Conservation (phyloP, 2,113 vertebrate genomes). For the Crotalus horridus region DNA sequence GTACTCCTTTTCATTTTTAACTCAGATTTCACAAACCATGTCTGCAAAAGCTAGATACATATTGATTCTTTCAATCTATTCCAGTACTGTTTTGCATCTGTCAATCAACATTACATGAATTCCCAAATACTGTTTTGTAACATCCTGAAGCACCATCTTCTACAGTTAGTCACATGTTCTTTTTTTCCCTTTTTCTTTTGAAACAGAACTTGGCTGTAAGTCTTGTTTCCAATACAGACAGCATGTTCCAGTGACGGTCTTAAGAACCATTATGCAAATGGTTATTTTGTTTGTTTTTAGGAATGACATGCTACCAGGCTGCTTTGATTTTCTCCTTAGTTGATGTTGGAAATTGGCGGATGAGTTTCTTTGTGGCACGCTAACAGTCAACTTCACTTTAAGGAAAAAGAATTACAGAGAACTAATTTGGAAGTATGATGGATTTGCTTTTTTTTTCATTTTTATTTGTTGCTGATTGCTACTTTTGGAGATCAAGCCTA, state of each 20-base stretch:
- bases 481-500: slow-evolving; percentile 9
- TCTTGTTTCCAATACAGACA: neutral
- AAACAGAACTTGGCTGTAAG: neutral
- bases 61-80: neutral
- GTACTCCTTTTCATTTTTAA: neutral
- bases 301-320: neutral
- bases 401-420: neutral
- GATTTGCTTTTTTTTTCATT: slow-evolving; percentile 6
- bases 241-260: neutral
- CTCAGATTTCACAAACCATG: neutral
- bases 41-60: neutral
- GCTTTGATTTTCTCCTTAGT: slow-evolving; percentile 10
- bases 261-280: slow-evolving; percentile 7
- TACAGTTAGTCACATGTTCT: neutral
- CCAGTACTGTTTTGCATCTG: neutral
- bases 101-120: neutral
- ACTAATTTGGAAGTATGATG: slow-evolving; percentile 2
- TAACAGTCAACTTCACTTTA: neutral
- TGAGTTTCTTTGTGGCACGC: neutral
- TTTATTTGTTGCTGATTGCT: neutral
- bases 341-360: neutral
- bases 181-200: neutral
- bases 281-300: neutral
- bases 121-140: slow-evolving; percentile 14
- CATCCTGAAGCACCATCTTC: neutral